A percentile compares a stretch with the other conserved stretches of the same genome.
Conservation (phyloP, 2,113 vertebrate genomes). For the Zosterops hypoxanthus region DNA sequence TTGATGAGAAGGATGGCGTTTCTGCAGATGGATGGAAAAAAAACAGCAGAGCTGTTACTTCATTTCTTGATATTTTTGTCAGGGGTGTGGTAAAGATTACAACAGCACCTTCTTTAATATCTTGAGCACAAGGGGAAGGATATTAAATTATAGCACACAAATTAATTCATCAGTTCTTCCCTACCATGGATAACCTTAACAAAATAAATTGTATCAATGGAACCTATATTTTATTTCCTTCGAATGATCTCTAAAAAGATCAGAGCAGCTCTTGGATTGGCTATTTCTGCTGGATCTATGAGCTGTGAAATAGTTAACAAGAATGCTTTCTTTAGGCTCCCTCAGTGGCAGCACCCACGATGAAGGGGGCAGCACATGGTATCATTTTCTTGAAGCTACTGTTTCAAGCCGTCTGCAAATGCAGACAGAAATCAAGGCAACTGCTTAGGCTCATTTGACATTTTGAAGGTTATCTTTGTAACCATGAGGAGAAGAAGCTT, state of each 20-base stretch:
- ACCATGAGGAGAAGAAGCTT: conserved; percentile 22
- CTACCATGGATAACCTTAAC: not conserved
- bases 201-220: not conserved
- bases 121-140: not conserved
- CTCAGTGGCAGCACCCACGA: not conserved
- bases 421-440: conserved; percentile 15
- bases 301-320: not conserved
- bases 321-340: rapidly evolving
- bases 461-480: conserved; percentile 63
- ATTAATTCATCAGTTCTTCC: not conserved
- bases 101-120: not conserved
- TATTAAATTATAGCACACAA: not conserved
- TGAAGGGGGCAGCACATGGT: not conserved
- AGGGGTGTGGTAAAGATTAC: not conserved
- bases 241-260: not conserved
- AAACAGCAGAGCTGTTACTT: not conserved
- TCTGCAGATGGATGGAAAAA: not conserved
- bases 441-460: conserved; percentile 15
- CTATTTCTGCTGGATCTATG: not conserved
- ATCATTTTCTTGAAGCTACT: conserved; percentile 2
- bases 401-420: conserved; percentile 49
- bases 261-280: not conserved
- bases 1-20: not conserved
- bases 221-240: not conserved
- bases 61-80: not conserved